Evolutionary conservation across 2,113 vertebrate genomes (phyloP).

Genomic region (Cranoglanis bouderius): DNA sequence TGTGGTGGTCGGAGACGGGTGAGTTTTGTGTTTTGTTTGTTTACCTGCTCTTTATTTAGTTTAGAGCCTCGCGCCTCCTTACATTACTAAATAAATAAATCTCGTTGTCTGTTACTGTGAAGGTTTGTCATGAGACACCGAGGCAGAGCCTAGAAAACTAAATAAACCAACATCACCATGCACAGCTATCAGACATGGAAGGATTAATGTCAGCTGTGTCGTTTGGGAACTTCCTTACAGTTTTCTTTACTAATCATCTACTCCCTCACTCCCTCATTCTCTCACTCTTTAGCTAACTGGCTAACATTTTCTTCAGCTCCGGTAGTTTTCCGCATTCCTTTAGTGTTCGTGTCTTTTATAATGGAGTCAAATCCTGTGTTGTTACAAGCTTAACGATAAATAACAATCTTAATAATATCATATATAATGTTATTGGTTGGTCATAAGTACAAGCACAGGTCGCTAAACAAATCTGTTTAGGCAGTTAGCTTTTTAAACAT

Average conservation of each 20-base stretch:
- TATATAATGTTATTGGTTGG: neutral
- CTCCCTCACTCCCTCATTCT: too few relatives aligned
- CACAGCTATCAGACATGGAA: neutral
- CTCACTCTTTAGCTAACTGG: neutral
- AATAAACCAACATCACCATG: neutral
- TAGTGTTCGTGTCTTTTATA: neutral
- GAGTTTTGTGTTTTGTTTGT: conserved; percentile 56
- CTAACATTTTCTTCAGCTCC: neutral
- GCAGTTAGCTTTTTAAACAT: neutral
- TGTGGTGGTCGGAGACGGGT: conserved; percentile 97
- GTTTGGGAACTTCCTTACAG: neutral
- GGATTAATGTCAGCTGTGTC: neutral
- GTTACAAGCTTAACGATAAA: neutral
- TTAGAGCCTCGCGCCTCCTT: neutral
- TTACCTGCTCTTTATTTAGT: neutral
- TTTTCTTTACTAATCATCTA: neutral
- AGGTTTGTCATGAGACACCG: neutral
- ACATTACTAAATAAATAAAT: neutral
- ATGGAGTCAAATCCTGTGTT: neutral
- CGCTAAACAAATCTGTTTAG: neutral
- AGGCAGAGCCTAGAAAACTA: neutral
- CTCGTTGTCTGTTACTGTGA: neutral
- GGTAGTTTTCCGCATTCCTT: conserved; percentile 3
- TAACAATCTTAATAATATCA: neutral
- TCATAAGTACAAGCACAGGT: too few relatives aligned